Base-by-base conservation (phyloP, 2,113 vertebrate genomes). In the Etia nguti region DNA sequence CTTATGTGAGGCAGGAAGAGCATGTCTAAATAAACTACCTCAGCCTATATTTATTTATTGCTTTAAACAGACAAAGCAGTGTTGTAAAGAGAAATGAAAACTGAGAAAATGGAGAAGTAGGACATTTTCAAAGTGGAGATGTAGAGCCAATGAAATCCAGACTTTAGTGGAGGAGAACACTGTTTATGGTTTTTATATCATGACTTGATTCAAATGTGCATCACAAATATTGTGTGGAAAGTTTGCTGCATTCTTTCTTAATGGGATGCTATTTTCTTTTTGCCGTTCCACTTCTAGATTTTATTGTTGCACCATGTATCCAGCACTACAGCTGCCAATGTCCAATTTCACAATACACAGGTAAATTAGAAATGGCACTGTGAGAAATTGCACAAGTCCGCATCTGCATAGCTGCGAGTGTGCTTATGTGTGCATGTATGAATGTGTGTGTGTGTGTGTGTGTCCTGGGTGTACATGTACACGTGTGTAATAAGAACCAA, bases 401-500 rank as follows among this genome's bases (percentile, higher is more conserved):
- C 79, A 90, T 90, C 79, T 91, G 68, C 82, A 86, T 88, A 46
- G 83, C 15, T 87, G 60, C 60, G 38, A 54, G 83, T 68, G 70
- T 34, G 38, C 29, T 48, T 11, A n/a, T 48, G 88, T 38, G 60
- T 60, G 75, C 20, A 70, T 36, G 24, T 46, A 54, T 15, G 70
- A 50, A 11, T 75, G 68, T 73, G 60, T 7, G 22, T 80, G 77
- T 86, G 84, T 65, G 73, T 29, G 36, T 43, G 84, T 38, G 43
- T 62, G 59, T 31, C 26, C 31, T 81, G 75, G 68, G 79, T 85
- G 94, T 92, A 91, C 86, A 88, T 89, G 89, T 89, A 86, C 81
- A 91, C 89, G 93, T 92, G 91, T 92, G 65, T 95, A 96, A 96
- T 95, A 91, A 94, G 86, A 96, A 95, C 93, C 94, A 95, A 96